Percentiles rank a stretch among this genome's conserved stretches.
phyloP scores from a whole-genome alignment of 2,888 invertebrate species.

The Calameuta pallipes region DNA sequence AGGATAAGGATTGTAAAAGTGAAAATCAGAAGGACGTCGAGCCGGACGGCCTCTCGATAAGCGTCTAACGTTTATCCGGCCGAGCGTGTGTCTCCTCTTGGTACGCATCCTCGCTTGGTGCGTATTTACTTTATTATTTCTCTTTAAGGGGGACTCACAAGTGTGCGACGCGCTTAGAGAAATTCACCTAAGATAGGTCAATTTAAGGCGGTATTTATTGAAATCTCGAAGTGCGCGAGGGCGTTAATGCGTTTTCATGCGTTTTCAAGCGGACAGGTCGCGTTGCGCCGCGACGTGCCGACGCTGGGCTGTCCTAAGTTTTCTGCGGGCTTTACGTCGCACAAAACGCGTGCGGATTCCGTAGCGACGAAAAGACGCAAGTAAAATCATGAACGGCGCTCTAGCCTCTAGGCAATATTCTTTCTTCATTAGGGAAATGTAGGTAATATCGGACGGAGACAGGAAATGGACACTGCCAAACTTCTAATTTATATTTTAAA shows the following conservation, averaged over 20 bases:
- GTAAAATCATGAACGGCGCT: background rate
- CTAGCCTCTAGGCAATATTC: conserved; percentile 24
- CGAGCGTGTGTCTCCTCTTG: too few species aligned
- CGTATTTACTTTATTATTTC: too few species aligned
- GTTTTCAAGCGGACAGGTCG: conserved; percentile 24
- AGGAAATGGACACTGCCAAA: conserved; percentile 57
- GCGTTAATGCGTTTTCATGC: conserved; percentile 30
- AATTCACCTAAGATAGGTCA: conserved; percentile 35
- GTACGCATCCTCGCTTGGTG: too few species aligned
- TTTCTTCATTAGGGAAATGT: conserved; percentile 23
- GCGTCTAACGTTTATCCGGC: too few species aligned
- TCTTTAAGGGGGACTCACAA: too few species aligned
- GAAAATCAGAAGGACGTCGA: too few species aligned
- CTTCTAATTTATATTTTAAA: conserved; percentile 48
- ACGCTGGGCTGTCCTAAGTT: too few species aligned
- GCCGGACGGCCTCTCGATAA: too few species aligned
- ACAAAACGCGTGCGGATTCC: too few species aligned
- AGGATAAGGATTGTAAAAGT: too few species aligned
- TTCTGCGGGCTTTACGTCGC: too few species aligned
- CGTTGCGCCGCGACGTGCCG: background rate
- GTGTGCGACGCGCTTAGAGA: conserved; percentile 10
- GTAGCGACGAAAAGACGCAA: background rate
- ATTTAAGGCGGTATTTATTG: conserved; percentile 40
- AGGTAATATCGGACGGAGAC: conserved; percentile 33
- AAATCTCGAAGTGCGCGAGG: conserved; percentile 27